Conservation (phyloP, 2,888 invertebrate genomes). For the Melanotus villosus region DNA sequence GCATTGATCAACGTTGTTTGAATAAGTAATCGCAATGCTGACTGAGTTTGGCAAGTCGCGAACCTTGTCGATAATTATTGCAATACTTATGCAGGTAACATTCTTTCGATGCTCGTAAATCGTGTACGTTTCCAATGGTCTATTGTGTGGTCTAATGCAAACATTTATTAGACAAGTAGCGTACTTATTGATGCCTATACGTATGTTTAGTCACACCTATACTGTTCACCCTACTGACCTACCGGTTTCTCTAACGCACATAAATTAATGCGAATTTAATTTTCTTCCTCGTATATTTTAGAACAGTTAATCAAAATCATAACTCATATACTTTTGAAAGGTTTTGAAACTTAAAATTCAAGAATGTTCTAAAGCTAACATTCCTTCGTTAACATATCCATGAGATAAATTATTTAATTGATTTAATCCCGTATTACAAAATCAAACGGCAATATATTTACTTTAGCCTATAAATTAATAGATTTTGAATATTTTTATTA, state of each 20-base stretch:
- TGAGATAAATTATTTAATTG: no score
- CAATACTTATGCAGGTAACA: constrained; percentile 64
- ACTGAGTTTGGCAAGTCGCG: constrained; percentile 53
- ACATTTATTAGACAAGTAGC: constrained; percentile 58
- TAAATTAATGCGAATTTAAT: constrained; percentile 19
- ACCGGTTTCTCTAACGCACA: constrained; percentile 25
- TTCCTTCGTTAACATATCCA: no score
- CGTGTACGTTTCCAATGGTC: constrained; percentile 58
- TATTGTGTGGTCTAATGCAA: constrained; percentile 61
- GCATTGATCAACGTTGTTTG: constrained; percentile 53
- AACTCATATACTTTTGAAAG: background rate
- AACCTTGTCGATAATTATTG: constrained; percentile 62
- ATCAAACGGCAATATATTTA: no score
- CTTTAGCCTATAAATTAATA: no score
- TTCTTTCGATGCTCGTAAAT: constrained; percentile 61
- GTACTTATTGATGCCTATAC: constrained; percentile 48
- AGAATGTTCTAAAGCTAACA: no score
- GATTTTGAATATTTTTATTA: no score
- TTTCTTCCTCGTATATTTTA: constrained; percentile 6
- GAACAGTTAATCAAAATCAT: background rate
- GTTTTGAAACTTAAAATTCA: constrained; percentile 4
- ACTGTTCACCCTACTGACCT: constrained; percentile 43
- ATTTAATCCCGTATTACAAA: no score
- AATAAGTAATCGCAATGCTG: constrained; percentile 52
- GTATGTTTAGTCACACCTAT: constrained; percentile 36